These are phyloP conservation scores for Apis mellifera DNA, from an alignment of 1,140 invertebrate species.

Conservation along the genomic window DNA sequence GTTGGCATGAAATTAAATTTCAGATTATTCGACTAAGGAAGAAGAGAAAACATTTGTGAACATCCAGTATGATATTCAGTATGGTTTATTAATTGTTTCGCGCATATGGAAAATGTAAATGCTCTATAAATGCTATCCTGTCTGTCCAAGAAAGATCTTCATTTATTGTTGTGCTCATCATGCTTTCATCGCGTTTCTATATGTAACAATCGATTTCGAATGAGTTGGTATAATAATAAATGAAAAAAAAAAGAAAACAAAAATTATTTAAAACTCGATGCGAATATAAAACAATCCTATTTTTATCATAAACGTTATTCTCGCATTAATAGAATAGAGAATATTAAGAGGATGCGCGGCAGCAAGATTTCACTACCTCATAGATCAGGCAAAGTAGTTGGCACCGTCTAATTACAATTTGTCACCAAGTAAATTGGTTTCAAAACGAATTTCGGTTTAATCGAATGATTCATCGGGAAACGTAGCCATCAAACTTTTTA, in stretches of 20 bases:
- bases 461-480: neutral
- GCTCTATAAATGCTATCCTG: neutral
- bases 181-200: no score
- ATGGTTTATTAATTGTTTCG: neutral
- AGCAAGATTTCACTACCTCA: constrained; percentile 11
- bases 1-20: constrained; percentile 38
- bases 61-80: no score
- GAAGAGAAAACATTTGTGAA: neutral
- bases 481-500: neutral
- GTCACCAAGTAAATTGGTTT: constrained; percentile 12
- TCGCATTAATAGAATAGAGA: neutral
- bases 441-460: constrained; percentile 3
- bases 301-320: neutral
- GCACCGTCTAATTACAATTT: constrained; percentile 23
- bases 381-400: constrained; percentile 9
- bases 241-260: no score
- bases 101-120: neutral
- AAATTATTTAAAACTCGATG: no score
- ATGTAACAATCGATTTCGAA: no score
- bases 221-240: no score
- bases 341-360: neutral
- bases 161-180: no score
- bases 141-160: neutral
- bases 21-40: neutral
- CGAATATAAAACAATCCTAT: neutral